Evolutionary conservation across 2,113 vertebrate genomes (phyloP).

Genomic region (Cottus gobio): DNA sequence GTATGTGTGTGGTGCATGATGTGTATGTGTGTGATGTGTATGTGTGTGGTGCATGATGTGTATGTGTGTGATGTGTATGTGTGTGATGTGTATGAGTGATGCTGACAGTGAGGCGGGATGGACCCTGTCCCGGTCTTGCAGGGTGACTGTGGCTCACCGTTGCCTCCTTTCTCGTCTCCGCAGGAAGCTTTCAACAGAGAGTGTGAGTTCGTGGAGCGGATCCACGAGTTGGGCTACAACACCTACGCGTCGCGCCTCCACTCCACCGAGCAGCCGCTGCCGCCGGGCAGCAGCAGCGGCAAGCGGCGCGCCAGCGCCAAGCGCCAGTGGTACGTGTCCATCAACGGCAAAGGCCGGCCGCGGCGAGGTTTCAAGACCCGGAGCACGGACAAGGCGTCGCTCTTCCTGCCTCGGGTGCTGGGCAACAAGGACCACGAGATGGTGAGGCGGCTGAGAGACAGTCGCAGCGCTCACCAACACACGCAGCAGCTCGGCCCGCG

Average conservation of each 20-base stretch:
- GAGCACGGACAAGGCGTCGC: conserved; percentile 95
- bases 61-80: no score
- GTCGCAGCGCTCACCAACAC: conserved; percentile 72
- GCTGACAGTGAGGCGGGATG: no score
- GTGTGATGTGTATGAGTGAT: no score
- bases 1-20: no score
- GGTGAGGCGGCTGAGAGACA: conserved; percentile 81
- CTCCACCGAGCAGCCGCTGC: conserved; percentile 82
- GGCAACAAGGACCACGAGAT: conserved; percentile 94
- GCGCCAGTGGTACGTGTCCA: conserved; percentile 95
- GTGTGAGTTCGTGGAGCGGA: conserved; percentile 96
- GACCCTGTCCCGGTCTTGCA: no score
- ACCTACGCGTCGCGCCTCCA: conserved; percentile 93
- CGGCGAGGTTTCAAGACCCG: conserved; percentile 93
- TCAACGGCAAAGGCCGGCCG: conserved; percentile 97
- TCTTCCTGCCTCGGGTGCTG: conserved; percentile 95
- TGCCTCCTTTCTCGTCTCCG: conserved; percentile 26
- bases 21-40: no score
- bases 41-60: no score
- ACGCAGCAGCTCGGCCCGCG: conserved; percentile 57
- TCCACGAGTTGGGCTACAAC: conserved; percentile 96
- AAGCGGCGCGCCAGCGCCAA: conserved; percentile 83
- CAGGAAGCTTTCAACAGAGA: conserved; percentile 92
- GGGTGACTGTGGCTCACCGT: no score
- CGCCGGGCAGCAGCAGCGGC: conserved; percentile 51